phyloP scores from a whole-genome alignment of 92 coral and sea anemone genomes.

The Desmophyllum pertusum region DNA sequence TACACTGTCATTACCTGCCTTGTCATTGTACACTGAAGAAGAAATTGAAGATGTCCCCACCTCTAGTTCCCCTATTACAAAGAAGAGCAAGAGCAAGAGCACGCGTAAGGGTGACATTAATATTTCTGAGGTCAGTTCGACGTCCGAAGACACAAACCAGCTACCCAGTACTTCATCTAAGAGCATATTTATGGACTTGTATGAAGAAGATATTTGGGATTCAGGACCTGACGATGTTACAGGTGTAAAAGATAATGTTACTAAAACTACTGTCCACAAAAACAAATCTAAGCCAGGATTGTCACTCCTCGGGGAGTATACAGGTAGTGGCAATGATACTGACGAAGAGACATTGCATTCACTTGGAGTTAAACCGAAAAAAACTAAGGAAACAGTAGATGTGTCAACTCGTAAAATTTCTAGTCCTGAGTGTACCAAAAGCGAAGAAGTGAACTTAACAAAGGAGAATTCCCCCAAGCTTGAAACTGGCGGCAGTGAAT shows the following conservation, averaged over 20 bases:
- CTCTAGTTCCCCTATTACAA: slow-evolving; percentile 5
- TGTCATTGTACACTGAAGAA: slow-evolving; percentile 36
- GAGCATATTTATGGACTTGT: slow-evolving; percentile 21
- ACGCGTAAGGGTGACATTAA: neutral
- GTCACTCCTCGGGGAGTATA: slow-evolving; percentile 43
- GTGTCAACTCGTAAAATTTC: neutral
- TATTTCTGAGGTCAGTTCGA: slow-evolving; percentile 36
- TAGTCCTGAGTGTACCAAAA: neutral
- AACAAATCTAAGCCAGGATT: slow-evolving; percentile 28
- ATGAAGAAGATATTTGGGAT: slow-evolving; percentile 15
- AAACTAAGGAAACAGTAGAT: neutral
- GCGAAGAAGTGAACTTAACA: neutral
- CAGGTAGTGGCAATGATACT: slow-evolving; percentile 60
- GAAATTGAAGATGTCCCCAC: slow-evolving; percentile 32
- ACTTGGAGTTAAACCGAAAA: neutral
- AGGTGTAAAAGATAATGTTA: neutral
- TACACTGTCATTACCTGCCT: neutral
- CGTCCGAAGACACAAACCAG: slow-evolving; percentile 22
- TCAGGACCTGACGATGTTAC: neutral
- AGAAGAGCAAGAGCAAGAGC: neutral
- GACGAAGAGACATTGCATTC: slow-evolving; percentile 37
- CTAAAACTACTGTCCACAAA: neutral
- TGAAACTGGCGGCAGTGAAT: neutral
- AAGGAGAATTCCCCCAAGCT: neutral
- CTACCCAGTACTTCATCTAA: slow-evolving; percentile 19